Base-by-base conservation (phyloP, 1,140 invertebrate genomes). In the Nilaparvata lugens region DNA sequence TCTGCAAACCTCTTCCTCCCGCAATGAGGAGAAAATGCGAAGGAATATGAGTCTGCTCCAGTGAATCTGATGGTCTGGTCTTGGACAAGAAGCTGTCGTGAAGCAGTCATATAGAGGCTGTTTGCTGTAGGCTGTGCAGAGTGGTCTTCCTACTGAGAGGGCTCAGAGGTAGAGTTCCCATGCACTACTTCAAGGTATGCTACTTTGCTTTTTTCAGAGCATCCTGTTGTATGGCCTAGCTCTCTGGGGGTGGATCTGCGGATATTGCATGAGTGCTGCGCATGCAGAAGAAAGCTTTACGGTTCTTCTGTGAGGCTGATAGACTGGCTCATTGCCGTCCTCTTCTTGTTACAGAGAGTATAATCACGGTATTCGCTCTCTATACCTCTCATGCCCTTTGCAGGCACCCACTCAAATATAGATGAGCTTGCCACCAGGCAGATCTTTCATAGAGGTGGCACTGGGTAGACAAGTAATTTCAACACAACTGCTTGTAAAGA, bases 401-500 rank as follows among this genome's bases (percentile, higher is more conserved):
- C 23, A 16, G 2, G 23, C n/a, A 42, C n/a, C 61, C 45, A 61
- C 18, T 5, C 25, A 14, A 58, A 56, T 61, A 58, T 24, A 40
- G 43, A 52, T 53, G 61, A 38, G 13, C 42, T 42, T 64, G 25
- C 16, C 51, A 63, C 18, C 54, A 52, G 18, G 23, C 62, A 9
- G n/a, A 63, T 42, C 35, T n/a, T 35, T 40, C 9, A 38, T 58
- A 45, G 23, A 60, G n/a, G 38, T 19, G 23, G 52, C 4, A 54
- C 21, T 45, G 25, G 21, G 28, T 25, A n/a, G 43, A 55, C 52
- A 64, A 55, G n/a, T n/a, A n/a, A n/a, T n/a, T n/a, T n/a, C n/a
- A n/a, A n/a, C n/a, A n/a, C n/a, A n/a, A n/a, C n/a, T n/a, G n/a
- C n/a, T n/a, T n/a, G n/a, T n/a, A n/a, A n/a, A n/a, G n/a, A n/a